Evolutionary conservation across 2,888 invertebrate genomes (phyloP), one percentile per base, ranked within the genome.

Genomic region (Tuta absoluta): DNA sequence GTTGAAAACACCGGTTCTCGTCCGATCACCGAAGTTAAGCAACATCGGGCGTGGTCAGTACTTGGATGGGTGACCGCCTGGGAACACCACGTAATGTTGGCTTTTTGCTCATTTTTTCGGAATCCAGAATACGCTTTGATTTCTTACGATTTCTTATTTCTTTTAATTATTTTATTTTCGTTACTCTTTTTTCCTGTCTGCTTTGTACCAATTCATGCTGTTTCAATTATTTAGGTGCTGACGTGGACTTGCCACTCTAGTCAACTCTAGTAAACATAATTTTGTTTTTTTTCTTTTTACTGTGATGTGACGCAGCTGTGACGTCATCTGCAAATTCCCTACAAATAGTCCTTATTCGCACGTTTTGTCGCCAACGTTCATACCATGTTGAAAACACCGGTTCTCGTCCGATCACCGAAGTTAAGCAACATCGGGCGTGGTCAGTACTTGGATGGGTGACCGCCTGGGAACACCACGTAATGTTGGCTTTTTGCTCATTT

Each of bases 351-450:
- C n/a, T n/a, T n/a, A n/a, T n/a, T n/a, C n/a, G n/a, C n/a, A n/a
- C n/a, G n/a, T n/a, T n/a, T n/a, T n/a, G 53, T 57, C 57, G 57
- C 57, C 57, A 59, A 59, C 59, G 59, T 59, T 41, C 59, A 59
- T 59, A 59, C 59, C 59, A 60, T 33, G 60, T 60, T 60, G 60
- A 60, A 60, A 45, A 60, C 60, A 60, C 60, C 60, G 80, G 79
- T 86, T 87, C 87, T 88, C 88, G 87, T 89, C 87, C 86, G 88
- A 89, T 89, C 88, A 89, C 89, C 86, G 88, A 87, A 87, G 86
- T 87, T 85, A 88, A 86, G 86, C 86, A 87, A 85, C 86, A 81
- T 87, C 84, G 87, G 88, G 86, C 87, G 87, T 78, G 84, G 84
- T 88, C 84, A 88, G 87, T 89, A 89, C 88, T 87, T 88, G 85